These are phyloP conservation scores for Lasioglossum malachurum DNA, from an alignment of 2,888 invertebrate species.

Conservation along the genomic window DNA sequence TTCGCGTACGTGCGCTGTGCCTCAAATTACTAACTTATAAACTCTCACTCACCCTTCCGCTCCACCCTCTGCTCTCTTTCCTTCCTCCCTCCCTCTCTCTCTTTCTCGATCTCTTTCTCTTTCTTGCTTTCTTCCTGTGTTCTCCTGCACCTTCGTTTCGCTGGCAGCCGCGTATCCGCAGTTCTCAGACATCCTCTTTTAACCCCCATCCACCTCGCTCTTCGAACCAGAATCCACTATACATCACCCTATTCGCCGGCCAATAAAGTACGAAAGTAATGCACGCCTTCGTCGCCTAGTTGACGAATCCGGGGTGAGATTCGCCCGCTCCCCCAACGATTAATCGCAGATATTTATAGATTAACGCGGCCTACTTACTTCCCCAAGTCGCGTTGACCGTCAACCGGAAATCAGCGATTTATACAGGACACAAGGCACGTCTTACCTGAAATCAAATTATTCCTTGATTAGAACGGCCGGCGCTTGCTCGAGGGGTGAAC, in stretches of 20 bases:
- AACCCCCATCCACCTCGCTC: constrained; percentile 24
- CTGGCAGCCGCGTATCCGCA: constrained; percentile 20
- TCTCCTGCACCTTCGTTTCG: constrained; percentile 26
- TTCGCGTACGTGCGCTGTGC: constrained; percentile 84
- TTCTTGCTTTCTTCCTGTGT: constrained; percentile 16
- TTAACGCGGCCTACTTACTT: constrained; percentile 65
- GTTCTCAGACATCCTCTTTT: constrained; percentile 8
- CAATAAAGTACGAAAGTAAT: constrained; percentile 65
- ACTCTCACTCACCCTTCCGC: constrained; percentile 71
- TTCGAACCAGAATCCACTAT: constrained; percentile 50
- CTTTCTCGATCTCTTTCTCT: constrained; percentile 30
- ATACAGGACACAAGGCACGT: constrained; percentile 7
- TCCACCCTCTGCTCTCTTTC: constrained; percentile 15
- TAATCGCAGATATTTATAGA: constrained; percentile 66
- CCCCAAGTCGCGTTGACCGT: constrained; percentile 11
- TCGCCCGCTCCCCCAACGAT: constrained; percentile 31
- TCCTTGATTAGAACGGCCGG: constrained; percentile 24
- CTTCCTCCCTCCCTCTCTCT: constrained; percentile 7
- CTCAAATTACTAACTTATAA: constrained; percentile 85
- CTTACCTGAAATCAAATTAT: constrained; percentile 68
- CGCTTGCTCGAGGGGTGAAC: neutral
- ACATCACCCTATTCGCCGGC: constrained; percentile 66
- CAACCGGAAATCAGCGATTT: constrained; percentile 22
- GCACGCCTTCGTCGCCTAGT: constrained; percentile 67
- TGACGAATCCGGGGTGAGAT: constrained; percentile 62